A percentile compares a stretch with the other conserved stretches of the same genome.
These are phyloP conservation scores for Ostrea edulis DNA, from an alignment of 1,140 invertebrate species.

Conservation along the genomic window DNA sequence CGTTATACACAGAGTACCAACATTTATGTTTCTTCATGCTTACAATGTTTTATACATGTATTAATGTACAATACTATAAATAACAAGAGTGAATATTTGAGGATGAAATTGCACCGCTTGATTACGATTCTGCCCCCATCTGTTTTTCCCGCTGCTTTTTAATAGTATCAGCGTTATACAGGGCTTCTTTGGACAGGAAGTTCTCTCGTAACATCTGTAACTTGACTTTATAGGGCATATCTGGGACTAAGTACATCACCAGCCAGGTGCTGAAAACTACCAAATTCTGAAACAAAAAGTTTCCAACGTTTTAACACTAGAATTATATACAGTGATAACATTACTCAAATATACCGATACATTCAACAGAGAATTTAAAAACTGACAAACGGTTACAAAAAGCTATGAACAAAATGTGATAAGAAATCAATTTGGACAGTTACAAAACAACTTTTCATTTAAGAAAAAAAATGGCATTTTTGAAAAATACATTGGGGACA, in stretches of 20 bases:
- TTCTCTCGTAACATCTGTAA: constrained; percentile 91
- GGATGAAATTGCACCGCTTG: not conserved
- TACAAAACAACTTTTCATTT: too few species aligned
- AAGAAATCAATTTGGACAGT: too few species aligned
- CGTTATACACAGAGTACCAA: too few species aligned
- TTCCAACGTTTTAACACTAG: too few species aligned
- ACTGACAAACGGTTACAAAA: too few species aligned
- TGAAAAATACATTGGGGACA: too few species aligned
- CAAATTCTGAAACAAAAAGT: constrained; percentile 84
- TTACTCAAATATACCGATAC: not conserved
- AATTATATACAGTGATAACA: not conserved
- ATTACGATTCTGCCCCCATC: not conserved
- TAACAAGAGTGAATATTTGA: not conserved
- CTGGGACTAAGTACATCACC: constrained; percentile 92
- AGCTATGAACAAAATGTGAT: too few species aligned
- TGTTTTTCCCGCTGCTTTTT: constrained; percentile 22
- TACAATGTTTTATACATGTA: too few species aligned
- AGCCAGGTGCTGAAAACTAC: constrained; percentile 91
- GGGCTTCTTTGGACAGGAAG: constrained; percentile 93
- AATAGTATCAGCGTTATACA: constrained; percentile 84
- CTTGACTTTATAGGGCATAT: constrained; percentile 87
- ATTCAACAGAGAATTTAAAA: too few species aligned
- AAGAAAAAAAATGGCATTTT: too few species aligned
- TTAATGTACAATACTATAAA: not conserved
- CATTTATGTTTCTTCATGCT: too few species aligned